These are phyloP conservation scores for Pseudoips prasinana DNA, from an alignment of 2,888 invertebrate genomes.

Conservation along the genomic window DNA sequence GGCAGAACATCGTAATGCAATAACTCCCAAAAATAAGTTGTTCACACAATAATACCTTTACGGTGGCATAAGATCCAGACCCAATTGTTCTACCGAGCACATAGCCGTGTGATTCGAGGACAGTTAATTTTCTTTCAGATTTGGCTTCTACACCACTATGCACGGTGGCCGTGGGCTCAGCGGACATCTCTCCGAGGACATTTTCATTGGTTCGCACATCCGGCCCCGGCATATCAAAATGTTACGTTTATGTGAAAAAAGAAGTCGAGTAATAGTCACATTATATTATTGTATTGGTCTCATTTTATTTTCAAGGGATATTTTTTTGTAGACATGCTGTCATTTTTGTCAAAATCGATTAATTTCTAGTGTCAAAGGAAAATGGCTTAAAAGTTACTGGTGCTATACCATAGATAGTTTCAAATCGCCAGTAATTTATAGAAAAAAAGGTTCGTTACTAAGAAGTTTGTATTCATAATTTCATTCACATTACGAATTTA, in stretches of 20 bases:
- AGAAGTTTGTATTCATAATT: too few species aligned
- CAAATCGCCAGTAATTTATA: slow-evolving; percentile 28
- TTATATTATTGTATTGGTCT: slow-evolving; percentile 66
- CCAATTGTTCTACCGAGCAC: slow-evolving; percentile 88
- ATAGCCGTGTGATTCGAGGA: slow-evolving; percentile 90
- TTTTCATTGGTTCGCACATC: slow-evolving; percentile 76
- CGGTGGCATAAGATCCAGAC: slow-evolving; percentile 91
- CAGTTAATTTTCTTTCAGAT: slow-evolving; percentile 80
- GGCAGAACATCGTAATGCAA: too few species aligned
- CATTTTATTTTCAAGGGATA: slow-evolving; percentile 59
- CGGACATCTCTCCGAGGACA: slow-evolving; percentile 76
- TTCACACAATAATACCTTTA: too few species aligned
- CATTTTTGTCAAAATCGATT: slow-evolving; percentile 59
- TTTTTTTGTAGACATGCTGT: slow-evolving; percentile 59
- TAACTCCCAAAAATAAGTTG: too few species aligned
- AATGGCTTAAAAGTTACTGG: slow-evolving; percentile 49
- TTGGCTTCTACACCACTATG: slow-evolving; percentile 70
- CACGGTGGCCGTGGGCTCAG: slow-evolving; percentile 69
- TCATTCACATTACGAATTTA: too few species aligned
- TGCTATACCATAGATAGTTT: slow-evolving; percentile 28
- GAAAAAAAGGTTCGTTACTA: too few species aligned
- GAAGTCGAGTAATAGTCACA: slow-evolving; percentile 56
- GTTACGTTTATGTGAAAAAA: slow-evolving; percentile 53
- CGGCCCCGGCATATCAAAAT: slow-evolving; percentile 78
- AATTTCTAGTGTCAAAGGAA: slow-evolving; percentile 38